Base-by-base conservation (phyloP, 2,888 invertebrate genomes). In the Rotaria macrura region DNA sequence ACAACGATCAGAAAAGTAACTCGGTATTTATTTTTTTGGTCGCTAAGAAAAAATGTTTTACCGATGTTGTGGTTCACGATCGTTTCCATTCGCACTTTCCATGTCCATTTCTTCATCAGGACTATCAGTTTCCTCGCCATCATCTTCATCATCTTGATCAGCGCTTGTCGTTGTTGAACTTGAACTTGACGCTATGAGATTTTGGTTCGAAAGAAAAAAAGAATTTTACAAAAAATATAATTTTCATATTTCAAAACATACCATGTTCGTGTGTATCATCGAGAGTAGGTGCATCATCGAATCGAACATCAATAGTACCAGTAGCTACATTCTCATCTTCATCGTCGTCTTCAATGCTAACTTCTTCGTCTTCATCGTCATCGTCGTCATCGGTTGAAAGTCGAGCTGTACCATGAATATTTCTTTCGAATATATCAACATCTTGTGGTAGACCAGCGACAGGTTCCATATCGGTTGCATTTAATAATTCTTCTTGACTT, bases 311-410 rank as follows among this genome's bases (percentile, higher is more conserved):
- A 25, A 79, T 79, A 43, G 79, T 43, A 12, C 40, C 79, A 4
- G 40, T 52, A 20, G 84, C 84, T 23, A 87, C 87, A 14, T 85
- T 86, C 20, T 87, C 87, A 14, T 84, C 52, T 34, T 65, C 65
- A 65, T 20, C 85, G 38, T 85, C 65, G 5, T 86, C 86, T 65
- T 85, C 84, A 20, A 86, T 85, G n/a, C 87, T 85, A 38, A 85
- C 83, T 20, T 86, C 87, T 87, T 92, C 85, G 29, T 85, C 83
- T 20, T 86, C 87, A 87, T 92, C 92, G 5, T 91, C 91, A 86
- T 92, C 92, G 29, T 88, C 89, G 5, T 88, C 92, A 40, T 85
- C 55, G 0, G 65, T 65, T 6, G 65, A 65, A 34, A 34, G 34
- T 29, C 34, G 14, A 34, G 65, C 34, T 34, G 65, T 29, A 34